A percentile compares a stretch with the other conserved stretches of the same genome.
Conservation (phyloP, 1,140 invertebrate species). For the Solenopsis fugax region DNA sequence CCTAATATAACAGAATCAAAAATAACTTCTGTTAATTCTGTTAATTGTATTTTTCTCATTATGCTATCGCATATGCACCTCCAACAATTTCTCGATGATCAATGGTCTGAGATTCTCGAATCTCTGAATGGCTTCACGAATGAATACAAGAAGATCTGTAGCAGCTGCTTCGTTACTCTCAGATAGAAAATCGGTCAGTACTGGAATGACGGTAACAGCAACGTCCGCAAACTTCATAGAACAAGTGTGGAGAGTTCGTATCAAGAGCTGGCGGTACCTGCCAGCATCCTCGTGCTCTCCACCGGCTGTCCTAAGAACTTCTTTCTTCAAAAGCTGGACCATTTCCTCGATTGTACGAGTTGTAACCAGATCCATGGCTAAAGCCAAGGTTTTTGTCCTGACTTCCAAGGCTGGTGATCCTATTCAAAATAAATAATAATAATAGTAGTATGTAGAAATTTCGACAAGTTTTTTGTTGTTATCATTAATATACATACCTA, state of each 20-base stretch:
- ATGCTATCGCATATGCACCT: slow-evolving; percentile 84
- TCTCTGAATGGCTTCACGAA: slow-evolving; percentile 97
- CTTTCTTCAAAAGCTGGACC: slow-evolving; percentile 97
- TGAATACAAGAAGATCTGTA: slow-evolving; percentile 97
- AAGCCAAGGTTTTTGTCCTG: slow-evolving; percentile 94
- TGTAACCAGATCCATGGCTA: slow-evolving; percentile 97
- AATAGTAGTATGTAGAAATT: not conserved
- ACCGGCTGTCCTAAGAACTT: slow-evolving; percentile 96
- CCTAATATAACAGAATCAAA: slow-evolving; percentile 67
- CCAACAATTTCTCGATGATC: slow-evolving; percentile 89
- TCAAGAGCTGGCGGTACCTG: slow-evolving; percentile 98
- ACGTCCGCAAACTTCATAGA: slow-evolving; percentile 99
- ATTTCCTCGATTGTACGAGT: slow-evolving; percentile 98
- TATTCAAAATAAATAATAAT: slow-evolving; percentile 45
- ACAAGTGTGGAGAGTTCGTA: slow-evolving; percentile 97
- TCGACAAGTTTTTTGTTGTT: not conserved
- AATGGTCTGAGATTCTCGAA: slow-evolving; percentile 93
- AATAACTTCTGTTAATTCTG: slow-evolving; percentile 10
- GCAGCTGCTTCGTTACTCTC: slow-evolving; percentile 98
- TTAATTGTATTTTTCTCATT: too few species aligned
- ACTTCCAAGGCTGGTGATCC: slow-evolving; percentile 97
- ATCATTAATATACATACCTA: slow-evolving; percentile 87
- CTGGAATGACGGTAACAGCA: slow-evolving; percentile 96
- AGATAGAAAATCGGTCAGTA: slow-evolving; percentile 98
- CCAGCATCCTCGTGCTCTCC: slow-evolving; percentile 98